phyloP scores from a whole-genome alignment of 1,140 invertebrate species.

The Diabrotica virgifera region DNA sequence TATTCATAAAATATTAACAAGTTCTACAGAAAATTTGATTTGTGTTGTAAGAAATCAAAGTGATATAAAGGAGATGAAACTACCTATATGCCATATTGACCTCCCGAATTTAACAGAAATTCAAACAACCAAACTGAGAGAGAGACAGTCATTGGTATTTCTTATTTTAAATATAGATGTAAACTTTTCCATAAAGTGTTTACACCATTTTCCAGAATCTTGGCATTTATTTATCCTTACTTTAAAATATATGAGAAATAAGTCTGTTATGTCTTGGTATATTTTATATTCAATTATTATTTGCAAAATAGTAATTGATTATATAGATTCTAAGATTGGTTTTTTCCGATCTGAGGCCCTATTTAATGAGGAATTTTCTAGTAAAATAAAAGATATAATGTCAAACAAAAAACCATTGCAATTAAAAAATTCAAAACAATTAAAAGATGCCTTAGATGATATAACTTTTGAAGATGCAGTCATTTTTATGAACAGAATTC shows the following conservation, averaged over 20 bases:
- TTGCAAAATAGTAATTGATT: slow-evolving; percentile 57
- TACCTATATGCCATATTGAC: slow-evolving; percentile 42
- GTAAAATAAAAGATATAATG: slow-evolving; percentile 17
- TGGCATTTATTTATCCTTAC: slow-evolving; percentile 63
- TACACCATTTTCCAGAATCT: slow-evolving; percentile 54
- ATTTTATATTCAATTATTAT: slow-evolving; percentile 63
- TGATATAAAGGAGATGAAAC: slow-evolving; percentile 36
- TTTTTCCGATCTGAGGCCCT: slow-evolving; percentile 48
- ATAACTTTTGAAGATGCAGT: slow-evolving; percentile 53
- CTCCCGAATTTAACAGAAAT: slow-evolving; percentile 49
- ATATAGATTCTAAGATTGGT: slow-evolving; percentile 61
- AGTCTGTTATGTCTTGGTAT: slow-evolving; percentile 50
- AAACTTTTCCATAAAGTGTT: slow-evolving; percentile 43
- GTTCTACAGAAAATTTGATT: slow-evolving; percentile 42
- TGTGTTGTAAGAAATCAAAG: slow-evolving; percentile 47
- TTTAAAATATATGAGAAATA: slow-evolving; percentile 65
- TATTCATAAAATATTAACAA: slow-evolving; percentile 59
- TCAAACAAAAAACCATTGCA: slow-evolving; percentile 33
- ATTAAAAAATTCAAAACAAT: slow-evolving; percentile 24
- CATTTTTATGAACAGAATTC: slow-evolving; percentile 56
- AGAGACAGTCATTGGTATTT: slow-evolving; percentile 48
- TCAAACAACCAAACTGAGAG: slow-evolving; percentile 29
- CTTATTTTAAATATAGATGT: slow-evolving; percentile 49
- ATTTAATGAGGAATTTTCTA: slow-evolving; percentile 31
- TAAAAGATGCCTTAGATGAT: slow-evolving; percentile 49